phyloP scores from a whole-genome alignment of 2,113 vertebrate species.

The Uropsilus gracilis region DNA sequence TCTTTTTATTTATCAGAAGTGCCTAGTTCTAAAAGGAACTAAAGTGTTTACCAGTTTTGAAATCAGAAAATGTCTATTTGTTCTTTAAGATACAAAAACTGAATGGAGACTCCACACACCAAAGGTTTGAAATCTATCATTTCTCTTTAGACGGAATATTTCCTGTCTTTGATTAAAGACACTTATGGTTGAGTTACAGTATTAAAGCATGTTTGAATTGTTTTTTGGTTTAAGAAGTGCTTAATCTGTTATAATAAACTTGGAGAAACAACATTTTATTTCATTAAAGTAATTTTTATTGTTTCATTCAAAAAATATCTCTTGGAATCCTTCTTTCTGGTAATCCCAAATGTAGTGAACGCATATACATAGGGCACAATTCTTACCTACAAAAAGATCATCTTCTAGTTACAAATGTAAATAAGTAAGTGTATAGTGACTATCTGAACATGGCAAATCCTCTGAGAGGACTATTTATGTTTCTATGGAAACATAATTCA shows the following conservation, averaged over 20 bases:
- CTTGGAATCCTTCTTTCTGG: neutral
- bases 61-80: neutral
- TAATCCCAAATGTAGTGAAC: neutral
- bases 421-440: neutral
- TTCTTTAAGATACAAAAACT: neutral
- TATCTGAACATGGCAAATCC: neutral
- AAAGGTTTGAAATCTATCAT: neutral
- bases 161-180: neutral
- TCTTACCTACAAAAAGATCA: slow-evolving; percentile 3
- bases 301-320: neutral
- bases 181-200: neutral
- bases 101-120: neutral
- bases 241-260: neutral
- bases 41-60: neutral
- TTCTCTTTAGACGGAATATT: neutral
- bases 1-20: neutral
- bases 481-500: neutral
- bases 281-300: slow-evolving; percentile 10
- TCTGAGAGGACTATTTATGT: neutral
- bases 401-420: neutral
- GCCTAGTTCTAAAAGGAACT: neutral
- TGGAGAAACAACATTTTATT: neutral
- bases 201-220: neutral
- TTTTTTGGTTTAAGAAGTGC: neutral
- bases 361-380: neutral